Percentiles rank a stretch among this genome's conserved stretches.
Evolutionary conservation across 2,113 vertebrate genomes (phyloP).

Genomic region (Tragelaphus strepsiceros): DNA sequence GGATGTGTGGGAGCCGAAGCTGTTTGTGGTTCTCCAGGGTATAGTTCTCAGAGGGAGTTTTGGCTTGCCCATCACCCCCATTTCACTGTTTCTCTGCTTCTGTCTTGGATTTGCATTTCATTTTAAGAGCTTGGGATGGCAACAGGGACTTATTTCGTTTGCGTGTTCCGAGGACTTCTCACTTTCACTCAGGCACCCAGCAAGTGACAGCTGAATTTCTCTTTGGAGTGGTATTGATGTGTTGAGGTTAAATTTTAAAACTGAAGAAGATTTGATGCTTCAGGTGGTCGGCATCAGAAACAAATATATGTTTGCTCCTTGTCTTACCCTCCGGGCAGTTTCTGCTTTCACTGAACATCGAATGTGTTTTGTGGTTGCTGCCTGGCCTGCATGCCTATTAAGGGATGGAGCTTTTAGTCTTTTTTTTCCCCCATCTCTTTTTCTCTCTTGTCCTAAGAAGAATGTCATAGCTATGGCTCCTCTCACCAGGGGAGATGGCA

Average conservation of each 20-base stretch:
- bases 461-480: not conserved
- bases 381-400: not conserved
- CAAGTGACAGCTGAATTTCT: slow-evolving; percentile 18
- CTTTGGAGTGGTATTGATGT: not conserved
- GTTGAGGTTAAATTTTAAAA: slow-evolving; percentile 8
- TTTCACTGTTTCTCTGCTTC: not conserved
- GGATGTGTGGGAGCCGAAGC: not conserved
- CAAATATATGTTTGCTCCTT: slow-evolving; percentile 44
- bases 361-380: not conserved
- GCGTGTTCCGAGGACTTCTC: not conserved
- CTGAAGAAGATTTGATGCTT: not conserved
- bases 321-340: not conserved
- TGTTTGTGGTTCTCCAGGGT: not conserved
- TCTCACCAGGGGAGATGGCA: not conserved
- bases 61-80: not conserved
- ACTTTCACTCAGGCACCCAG: not conserved
- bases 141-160: not conserved
- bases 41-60: not conserved
- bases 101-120: slow-evolving; percentile 18
- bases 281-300: slow-evolving; percentile 46
- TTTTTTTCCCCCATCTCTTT: fast-evolving
- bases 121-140: not conserved
- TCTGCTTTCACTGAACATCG: not conserved
- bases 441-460: not conserved
- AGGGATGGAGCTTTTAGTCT: not conserved